These are phyloP conservation scores for Hydractinia echinata DNA, from an alignment of 30 jellyfish, hydroid and myxozoan species.

Conservation along the genomic window DNA sequence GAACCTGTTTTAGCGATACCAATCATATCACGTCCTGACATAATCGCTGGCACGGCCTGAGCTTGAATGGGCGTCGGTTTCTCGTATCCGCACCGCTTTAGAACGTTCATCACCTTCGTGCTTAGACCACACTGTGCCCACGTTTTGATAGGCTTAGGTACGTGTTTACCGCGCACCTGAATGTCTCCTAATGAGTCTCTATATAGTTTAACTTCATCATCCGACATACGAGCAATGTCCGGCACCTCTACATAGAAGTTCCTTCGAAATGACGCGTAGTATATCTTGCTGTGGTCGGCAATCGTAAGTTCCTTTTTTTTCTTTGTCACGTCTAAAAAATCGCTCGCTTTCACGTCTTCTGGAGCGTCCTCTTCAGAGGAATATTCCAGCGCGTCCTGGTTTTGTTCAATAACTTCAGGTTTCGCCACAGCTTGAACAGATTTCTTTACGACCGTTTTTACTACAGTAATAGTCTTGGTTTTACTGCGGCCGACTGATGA, in stretches of 20 bases:
- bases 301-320: slow-evolving; percentile 75
- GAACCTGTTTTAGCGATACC: slow-evolving; percentile 99
- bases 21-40: slow-evolving; percentile 99
- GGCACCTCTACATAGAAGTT: slow-evolving; percentile 97
- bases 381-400: slow-evolving; percentile 92
- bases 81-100: slow-evolving; percentile 73
- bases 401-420: slow-evolving; percentile 97
- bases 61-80: slow-evolving; percentile 99
- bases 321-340: slow-evolving; percentile 70
- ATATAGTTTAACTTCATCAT: slow-evolving; percentile 79
- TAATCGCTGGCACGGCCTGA: slow-evolving; percentile 95
- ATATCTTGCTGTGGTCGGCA: slow-evolving; percentile 90
- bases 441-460: slow-evolving; percentile 84
- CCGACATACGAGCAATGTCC: slow-evolving; percentile 83
- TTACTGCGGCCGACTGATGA: neutral
- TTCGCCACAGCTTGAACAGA: slow-evolving; percentile 26
- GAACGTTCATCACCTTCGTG: slow-evolving; percentile 62
- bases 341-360: slow-evolving; percentile 63
- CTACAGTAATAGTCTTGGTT: slow-evolving; percentile 70
- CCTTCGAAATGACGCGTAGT: slow-evolving; percentile 76
- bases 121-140: slow-evolving; percentile 97
- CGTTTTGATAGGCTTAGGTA: slow-evolving; percentile 92
- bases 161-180: slow-evolving; percentile 82
- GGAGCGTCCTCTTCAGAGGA: slow-evolving; percentile 89
- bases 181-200: slow-evolving; percentile 75